Percentiles rank a stretch among this genome's conserved stretches.
These are phyloP conservation scores for Carapus acus DNA, from an alignment of 2,797 vertebrate genomes.

Conservation along the genomic window DNA sequence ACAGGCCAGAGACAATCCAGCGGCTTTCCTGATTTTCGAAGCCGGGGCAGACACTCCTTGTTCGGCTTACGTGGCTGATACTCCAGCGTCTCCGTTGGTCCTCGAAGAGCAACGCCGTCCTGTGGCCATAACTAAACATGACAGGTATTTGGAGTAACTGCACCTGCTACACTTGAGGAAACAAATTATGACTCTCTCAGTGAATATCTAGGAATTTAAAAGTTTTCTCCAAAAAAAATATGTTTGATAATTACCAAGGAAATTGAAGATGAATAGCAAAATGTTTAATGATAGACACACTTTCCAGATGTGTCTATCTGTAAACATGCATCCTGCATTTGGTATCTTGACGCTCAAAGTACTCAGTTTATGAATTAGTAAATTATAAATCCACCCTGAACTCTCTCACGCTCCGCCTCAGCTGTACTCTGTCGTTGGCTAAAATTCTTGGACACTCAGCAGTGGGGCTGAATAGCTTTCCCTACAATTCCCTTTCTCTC, in stretches of 20 bases:
- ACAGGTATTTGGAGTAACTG: constrained; percentile 49
- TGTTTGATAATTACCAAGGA: not conserved
- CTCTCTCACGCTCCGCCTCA: constrained; percentile 21
- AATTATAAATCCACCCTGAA: constrained; percentile 16
- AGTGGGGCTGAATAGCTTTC: constrained; percentile 56
- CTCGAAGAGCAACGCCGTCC: constrained; percentile 54
- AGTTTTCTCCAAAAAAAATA: not conserved
- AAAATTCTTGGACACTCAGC: constrained; percentile 55
- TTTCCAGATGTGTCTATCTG: not conserved
- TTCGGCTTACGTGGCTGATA: constrained; percentile 16
- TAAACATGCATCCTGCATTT: not conserved
- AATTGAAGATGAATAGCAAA: not conserved
- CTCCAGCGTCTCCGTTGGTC: constrained; percentile 22
- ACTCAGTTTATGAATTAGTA: constrained; percentile 1
- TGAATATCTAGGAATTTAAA: not conserved
- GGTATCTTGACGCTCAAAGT: not conserved
- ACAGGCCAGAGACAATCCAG: constrained; percentile 63
- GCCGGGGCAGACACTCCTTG: constrained; percentile 24
- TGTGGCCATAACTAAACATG: constrained; percentile 57
- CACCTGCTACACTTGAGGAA: constrained; percentile 7
- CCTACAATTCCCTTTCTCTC: constrained; percentile 40
- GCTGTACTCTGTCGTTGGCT: constrained; percentile 32
- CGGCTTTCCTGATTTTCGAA: constrained; percentile 58
- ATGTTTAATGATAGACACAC: not conserved
- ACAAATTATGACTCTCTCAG: not conserved